Conservation (phyloP, 2,113 vertebrate species). For the Cyphomyrus plagiostoma region DNA sequence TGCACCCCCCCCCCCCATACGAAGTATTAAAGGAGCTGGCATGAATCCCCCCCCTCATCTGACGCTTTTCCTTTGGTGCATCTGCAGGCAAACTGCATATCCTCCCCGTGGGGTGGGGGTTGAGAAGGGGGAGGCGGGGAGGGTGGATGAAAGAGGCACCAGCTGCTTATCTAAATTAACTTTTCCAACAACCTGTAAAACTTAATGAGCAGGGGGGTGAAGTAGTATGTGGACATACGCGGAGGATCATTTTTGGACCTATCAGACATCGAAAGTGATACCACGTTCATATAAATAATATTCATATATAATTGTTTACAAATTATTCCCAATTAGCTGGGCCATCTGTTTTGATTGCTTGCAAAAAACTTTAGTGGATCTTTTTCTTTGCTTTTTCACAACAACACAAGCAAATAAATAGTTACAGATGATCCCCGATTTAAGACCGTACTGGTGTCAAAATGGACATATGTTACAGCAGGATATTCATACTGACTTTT, state of each 20-base stretch:
- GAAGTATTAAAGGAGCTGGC: neutral
- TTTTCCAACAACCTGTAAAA: constrained; percentile 1
- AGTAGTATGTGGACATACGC: neutral
- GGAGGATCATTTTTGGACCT: neutral
- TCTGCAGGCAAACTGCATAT: neutral
- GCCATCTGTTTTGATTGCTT: neutral
- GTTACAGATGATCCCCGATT: neutral
- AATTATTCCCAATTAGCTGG: neutral
- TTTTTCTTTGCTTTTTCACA: neutral
- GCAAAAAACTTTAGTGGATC: neutral
- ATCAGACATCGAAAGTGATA: neutral
- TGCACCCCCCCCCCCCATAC: neutral
- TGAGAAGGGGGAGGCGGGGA: neutral
- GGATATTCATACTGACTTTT: neutral
- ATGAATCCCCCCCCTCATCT: neutral
- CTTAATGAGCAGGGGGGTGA: neutral
- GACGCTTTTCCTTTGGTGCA: neutral
- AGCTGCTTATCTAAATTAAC: constrained; percentile 4
- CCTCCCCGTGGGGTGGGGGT: neutral
- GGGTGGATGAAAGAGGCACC: neutral
- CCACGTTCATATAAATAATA: neutral
- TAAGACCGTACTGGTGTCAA: neutral
- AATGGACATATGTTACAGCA: neutral
- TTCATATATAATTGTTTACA: neutral
- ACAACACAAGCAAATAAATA: neutral